These are phyloP conservation scores for Litoditis marina DNA, from an alignment of 2,888 invertebrate genomes.

Conservation along the genomic window DNA sequence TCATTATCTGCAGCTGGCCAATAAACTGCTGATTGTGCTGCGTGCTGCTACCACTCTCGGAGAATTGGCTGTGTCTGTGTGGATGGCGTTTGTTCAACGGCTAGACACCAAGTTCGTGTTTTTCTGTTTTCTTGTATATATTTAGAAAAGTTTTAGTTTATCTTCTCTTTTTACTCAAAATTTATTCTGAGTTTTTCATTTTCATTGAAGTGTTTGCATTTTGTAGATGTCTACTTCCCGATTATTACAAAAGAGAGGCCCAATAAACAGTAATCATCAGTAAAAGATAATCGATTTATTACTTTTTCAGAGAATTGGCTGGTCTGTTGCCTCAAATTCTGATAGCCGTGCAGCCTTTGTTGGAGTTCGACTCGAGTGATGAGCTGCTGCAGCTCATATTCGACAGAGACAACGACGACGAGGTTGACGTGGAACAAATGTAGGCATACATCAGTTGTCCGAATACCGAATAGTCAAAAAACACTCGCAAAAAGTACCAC, in stretches of 20 bases:
- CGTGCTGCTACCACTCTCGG: conserved; percentile 14
- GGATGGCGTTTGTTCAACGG: conserved; percentile 10
- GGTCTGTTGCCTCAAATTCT: conserved; percentile 18
- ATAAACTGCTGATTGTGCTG: conserved; percentile 13
- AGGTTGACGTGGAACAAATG: too few species aligned
- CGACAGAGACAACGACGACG: too few species aligned
- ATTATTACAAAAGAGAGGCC: too few species aligned
- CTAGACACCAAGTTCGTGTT: conserved; percentile 4
- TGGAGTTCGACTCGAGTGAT: conserved; percentile 8
- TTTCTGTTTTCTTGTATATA: too few species aligned
- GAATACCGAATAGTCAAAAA: too few species aligned
- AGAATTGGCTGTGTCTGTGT: conserved; percentile 7
- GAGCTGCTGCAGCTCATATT: conserved; percentile 11
- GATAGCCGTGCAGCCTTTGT: conserved; percentile 18
- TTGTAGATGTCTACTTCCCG: too few species aligned
- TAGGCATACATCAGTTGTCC: too few species aligned
- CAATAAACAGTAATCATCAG: too few species aligned
- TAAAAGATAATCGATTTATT: neutral
- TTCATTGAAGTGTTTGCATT: too few species aligned
- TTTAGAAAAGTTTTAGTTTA: too few species aligned
- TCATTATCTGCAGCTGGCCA: conserved; percentile 17
- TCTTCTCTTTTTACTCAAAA: neutral
- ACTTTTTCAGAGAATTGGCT: conserved; percentile 2
- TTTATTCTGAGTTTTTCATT: neutral
- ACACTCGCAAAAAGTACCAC: too few species aligned